These are phyloP conservation scores for Paguma larvata DNA, from an alignment of 2,797 vertebrate species.

Conservation along the genomic window DNA sequence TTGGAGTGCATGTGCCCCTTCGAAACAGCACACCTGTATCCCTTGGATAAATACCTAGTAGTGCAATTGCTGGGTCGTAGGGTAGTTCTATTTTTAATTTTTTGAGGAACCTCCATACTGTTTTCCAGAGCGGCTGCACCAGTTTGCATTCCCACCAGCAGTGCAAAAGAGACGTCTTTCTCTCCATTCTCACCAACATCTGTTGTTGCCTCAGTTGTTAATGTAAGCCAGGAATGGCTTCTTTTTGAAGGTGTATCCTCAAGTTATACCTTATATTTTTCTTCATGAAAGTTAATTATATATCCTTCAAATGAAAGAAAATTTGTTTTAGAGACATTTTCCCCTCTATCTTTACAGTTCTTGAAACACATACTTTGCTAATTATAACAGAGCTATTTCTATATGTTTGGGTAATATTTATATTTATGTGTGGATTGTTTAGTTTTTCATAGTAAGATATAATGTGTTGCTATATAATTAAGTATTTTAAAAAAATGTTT, in stretches of 20 bases:
- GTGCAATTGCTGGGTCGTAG: too few relatives aligned
- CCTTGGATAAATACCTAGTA: too few relatives aligned
- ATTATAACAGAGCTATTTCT: conserved; percentile 66
- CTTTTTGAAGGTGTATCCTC: conserved; percentile 4
- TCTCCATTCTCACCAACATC: too few relatives aligned
- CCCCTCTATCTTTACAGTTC: conserved; percentile 40
- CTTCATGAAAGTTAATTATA: conserved; percentile 19
- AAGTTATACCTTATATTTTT: conserved; percentile 34
- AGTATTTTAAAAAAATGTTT: too few relatives aligned
- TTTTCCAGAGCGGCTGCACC: too few relatives aligned
- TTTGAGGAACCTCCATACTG: too few relatives aligned
- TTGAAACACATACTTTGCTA: conserved; percentile 63
- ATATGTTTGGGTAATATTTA: conserved; percentile 57
- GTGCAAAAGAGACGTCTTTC: too few relatives aligned
- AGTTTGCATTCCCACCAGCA: too few relatives aligned
- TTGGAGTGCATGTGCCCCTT: too few relatives aligned
- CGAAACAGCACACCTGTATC: too few relatives aligned
- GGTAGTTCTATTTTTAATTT: too few relatives aligned
- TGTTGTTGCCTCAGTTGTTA: too few relatives aligned
- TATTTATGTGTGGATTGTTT: conserved; percentile 42
- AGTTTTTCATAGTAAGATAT: conserved; percentile 50
- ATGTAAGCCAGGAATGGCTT: not conserved
- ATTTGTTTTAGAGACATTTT: not conserved
- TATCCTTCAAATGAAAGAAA: conserved; percentile 48
- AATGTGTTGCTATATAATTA: conserved; percentile 12